Percentiles rank a stretch among this genome's conserved stretches.
phyloP scores from a whole-genome alignment of 2,888 invertebrate genomes.

The Trypoxylon attenuatum region DNA sequence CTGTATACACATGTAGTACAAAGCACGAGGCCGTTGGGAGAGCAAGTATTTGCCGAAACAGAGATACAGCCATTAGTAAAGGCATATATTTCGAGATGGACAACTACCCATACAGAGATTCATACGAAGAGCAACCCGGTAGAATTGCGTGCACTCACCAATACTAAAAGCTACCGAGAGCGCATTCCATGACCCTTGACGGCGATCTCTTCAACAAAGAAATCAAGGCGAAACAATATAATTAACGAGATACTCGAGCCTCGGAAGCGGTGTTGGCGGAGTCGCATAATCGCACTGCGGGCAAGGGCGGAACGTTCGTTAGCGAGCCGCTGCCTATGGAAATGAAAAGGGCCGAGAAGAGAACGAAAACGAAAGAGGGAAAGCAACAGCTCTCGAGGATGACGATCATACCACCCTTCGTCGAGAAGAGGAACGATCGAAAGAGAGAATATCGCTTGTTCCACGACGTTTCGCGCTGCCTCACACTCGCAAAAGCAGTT shows the following conservation, averaged over 20 bases:
- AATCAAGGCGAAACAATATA: slow-evolving; percentile 52
- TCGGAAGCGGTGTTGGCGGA: slow-evolving; percentile 15
- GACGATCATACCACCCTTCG: slow-evolving; percentile 32
- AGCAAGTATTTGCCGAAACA: no score
- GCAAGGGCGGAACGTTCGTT: background rate
- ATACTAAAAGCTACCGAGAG: slow-evolving; percentile 53
- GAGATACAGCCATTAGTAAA: no score
- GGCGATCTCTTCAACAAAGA: slow-evolving; percentile 51
- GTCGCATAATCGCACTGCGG: slow-evolving; percentile 47
- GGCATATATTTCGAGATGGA: no score
- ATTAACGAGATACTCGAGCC: slow-evolving; percentile 55
- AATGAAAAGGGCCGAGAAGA: background rate
- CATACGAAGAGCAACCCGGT: slow-evolving; percentile 13
- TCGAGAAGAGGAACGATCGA: slow-evolving; percentile 22
- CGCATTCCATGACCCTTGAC: slow-evolving; percentile 44
- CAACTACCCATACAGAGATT: no score
- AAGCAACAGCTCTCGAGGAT: slow-evolving; percentile 22
- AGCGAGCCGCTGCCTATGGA: background rate
- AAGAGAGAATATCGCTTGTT: slow-evolving; percentile 32
- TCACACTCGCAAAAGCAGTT: slow-evolving; percentile 8
- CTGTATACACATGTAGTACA: no score
- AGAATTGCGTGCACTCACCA: slow-evolving; percentile 49
- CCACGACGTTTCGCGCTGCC: background rate
- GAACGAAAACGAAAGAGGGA: background rate
- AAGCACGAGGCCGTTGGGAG: no score